Percentiles rank a stretch among this genome's conserved stretches.
phyloP scores from a whole-genome alignment of 2,888 invertebrate species.

The Andricus curvator region DNA sequence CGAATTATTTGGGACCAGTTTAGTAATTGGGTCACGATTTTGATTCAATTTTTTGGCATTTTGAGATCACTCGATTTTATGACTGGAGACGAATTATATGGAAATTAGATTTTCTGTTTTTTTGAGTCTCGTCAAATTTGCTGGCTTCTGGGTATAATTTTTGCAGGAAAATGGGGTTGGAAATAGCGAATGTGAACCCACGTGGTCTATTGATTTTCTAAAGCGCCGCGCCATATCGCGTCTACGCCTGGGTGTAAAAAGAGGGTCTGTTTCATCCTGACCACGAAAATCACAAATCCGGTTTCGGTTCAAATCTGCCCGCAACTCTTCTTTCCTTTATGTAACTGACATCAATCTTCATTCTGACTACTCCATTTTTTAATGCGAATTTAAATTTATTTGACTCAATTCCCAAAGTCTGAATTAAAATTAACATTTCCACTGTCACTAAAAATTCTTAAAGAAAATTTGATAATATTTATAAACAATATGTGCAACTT shows the following conservation, averaged over 20 bases:
- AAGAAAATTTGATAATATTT: neutral
- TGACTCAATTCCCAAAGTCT: neutral
- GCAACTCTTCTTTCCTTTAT: neutral
- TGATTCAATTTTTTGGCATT: neutral
- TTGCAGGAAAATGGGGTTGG: slow-evolving; percentile 57
- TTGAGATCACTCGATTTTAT: neutral
- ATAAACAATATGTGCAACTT: neutral
- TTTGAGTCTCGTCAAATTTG: neutral
- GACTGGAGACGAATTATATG: neutral
- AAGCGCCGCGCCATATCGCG: slow-evolving; percentile 55
- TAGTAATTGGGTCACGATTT: neutral
- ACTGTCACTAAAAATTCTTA: neutral
- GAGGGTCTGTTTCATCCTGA: slow-evolving; percentile 22
- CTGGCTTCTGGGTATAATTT: neutral
- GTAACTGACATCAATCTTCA: neutral
- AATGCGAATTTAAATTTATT: neutral
- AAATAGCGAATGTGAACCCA: slow-evolving; percentile 67
- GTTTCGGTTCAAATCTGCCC: neutral
- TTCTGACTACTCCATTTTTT: neutral
- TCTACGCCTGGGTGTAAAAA: slow-evolving; percentile 27
- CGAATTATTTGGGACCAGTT: neutral
- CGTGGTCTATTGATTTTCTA: slow-evolving; percentile 75
- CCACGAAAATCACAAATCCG: slow-evolving; percentile 13
- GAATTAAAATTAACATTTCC: neutral
- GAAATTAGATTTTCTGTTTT: neutral